Evolutionary conservation across 2,888 invertebrate genomes (phyloP), one percentile per base, ranked within the genome.

Genomic region (Drosophila setosimentum): DNA sequence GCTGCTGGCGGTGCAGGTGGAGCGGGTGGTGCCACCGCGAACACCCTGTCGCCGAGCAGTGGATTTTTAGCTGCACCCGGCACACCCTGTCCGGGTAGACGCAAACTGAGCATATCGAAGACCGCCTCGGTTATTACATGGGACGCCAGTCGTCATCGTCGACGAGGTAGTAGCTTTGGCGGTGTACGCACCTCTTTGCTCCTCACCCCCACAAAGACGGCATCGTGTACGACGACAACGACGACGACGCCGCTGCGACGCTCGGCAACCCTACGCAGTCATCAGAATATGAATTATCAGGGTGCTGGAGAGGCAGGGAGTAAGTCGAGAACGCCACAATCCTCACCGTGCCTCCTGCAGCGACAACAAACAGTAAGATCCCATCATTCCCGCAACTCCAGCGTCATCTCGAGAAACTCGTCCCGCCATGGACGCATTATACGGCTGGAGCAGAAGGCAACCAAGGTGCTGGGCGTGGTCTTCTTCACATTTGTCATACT

Each of bases 401-500:
- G 96, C 92, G 96, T 97, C 0, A 96, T 97, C 59, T 97, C 97
- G 8, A 94, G 97, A 64, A 97, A 96, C 89, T 97, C 96, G 0
- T 96, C 96, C 0, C 94, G 97, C 0, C 97, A 97, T 90, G 97
- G 97, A 0, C 94, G 97, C 68, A 97, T 96, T 88, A 95, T 98
- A 62, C 95, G 97, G 6, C 94, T 98, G 61, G 98, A 99, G 92
- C 98, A 99, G 92, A 99, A 99, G 93, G 99, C 99, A 0, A 98
- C 99, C 16, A 98, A 99, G 94, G 99, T 98, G 6, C 94, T 98
- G 27, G 98, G 98, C 4, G 97, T 98, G 1, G 98, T 98, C 2
- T 98, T 98, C 94, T 98, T 98, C 93, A 98, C 98, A 0, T 98
- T 98, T 92, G 98, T 98, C 33, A 96, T 98, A 53, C 95, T 98